Base-by-base conservation (phyloP, 2,797 vertebrate species). In the Poecilia wingei region DNA sequence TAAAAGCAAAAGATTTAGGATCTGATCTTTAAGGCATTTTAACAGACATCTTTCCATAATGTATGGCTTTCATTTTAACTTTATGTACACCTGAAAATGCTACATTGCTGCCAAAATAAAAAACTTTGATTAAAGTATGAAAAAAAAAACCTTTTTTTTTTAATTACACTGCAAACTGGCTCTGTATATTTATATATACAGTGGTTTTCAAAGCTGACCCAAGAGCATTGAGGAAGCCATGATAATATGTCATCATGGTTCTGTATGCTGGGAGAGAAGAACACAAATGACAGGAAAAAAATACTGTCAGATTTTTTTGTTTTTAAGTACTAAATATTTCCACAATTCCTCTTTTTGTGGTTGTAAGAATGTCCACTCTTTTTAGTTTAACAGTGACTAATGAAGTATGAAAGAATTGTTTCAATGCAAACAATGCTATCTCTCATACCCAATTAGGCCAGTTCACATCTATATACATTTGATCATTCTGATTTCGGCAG, bases 401-500 rank as follows among this genome's bases (percentile, higher is more conserved):
- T 20, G 18, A 64, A 9, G 33, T 41, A 22, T 41, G 8, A 39
- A 66, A 22, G 6, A 36, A 33, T 36, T 39, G 36, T 36, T 66
- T 39, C 8, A 39, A 22, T 4, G 36, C 36, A 69, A 69, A 69
- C 39, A 12, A 25, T n/a, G 10, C 39, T 22, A 13, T 69, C 64
- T 41, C 36, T 39, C 36, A 41, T 41, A 25, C 36, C 9, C 39
- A 14, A n/a, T 68, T 33, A 68, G 20, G 64, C 64, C 64, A 41
- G 36, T 43, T 69, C 12, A n/a, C 66, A 43, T 25, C 66, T 69
- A 69, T 69, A 10, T 69, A 69, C 66, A 69, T 69, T 69, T 69
- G 39, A 69, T 69, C 66, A n/a, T 69, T 45, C 43, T 43, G 20
- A 43, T n/a, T 69, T n/a, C 25, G 66, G 39, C 66, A 69, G 66